Evolutionary conservation across 2,888 invertebrate species (phyloP), one percentile per base, ranked within the genome.

Genomic region (Ophioninae sp.): DNA sequence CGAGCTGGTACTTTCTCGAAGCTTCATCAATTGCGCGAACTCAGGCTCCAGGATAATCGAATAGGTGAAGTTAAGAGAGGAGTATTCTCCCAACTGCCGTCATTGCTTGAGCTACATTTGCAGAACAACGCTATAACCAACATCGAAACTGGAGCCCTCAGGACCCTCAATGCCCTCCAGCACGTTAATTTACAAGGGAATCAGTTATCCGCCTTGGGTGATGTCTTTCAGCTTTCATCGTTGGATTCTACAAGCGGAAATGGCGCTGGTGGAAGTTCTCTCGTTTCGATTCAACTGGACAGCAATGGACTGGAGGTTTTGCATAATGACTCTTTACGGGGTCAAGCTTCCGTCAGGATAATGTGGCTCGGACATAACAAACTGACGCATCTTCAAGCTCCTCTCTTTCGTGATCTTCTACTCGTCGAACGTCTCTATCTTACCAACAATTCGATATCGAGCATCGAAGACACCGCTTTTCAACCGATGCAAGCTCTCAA

Each of bases 161-260:
- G 96, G 39, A 96, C 96, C 0, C 93, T 97, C 71, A 95, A 94
- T 90, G 96, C 95, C 89, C 94, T 98, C 80, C 97, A 97, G 89
- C 98, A 97, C 91, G 95, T 98, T 83, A 97, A 98, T 93, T 94
- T 98, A 86, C 97, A 97, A 91, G 96, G 97, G 71, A 98, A 98
- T 93, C 95, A 95, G 75, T 93, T 98, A 73, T 94, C 95, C 1
- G 95, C 95, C 39, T 94, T 98, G 30, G 97, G 96, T 39, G 97
- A 97, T 90, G 95, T 97, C 61, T 97, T 98, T 90, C 95, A 96
- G 73, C 95, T 96, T 88, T 95, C 96, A 41, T 84, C 88, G 0
- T 85, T 87, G 3, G 89, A 90, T n/a, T 86, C 89, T 0, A 85
- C 88, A 0, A 87, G 88, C 72, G 90, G 30, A 30, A 3, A 3